Evolutionary conservation across 2,888 invertebrate genomes (phyloP), one percentile per base, ranked within the genome.

Genomic region (Xanthorhoe designata): DNA sequence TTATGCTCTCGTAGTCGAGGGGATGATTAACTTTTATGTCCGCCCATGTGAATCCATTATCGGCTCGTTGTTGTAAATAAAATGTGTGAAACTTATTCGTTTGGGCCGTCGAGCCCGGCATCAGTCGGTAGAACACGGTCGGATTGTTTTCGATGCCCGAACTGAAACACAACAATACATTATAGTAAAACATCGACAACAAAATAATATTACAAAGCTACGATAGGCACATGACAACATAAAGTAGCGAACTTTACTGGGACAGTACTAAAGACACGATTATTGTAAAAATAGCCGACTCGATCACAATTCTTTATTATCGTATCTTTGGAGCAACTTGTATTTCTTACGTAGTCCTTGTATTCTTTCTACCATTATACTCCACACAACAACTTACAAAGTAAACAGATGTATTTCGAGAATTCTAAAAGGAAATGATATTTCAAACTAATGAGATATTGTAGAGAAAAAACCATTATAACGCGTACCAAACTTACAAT

Each of bases 21-120:
- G 98, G 98, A 94, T 98, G 98, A 94, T 98, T 98, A 79, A 98
- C 98, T 94, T 98, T 98, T 89, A 98, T 98, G 87, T 98, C 98
- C 7, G 98, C 98, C 98, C 98, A 98, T 76, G 98, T 98, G 85
- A 97, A 97, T 71, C 98, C 97, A 86, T 98, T 97, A 84, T 98
- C 98, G 75, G 97, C 96, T 83, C 98, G 95, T 94, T 98, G 98
- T 95, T 98, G 98, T 77, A 98, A 95, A 91, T 98, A 98, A 92
- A 98, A 98, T 71, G 98, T 98, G 91, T 98, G 98, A 90, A 96
- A 96, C 92, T 98, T 98, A 94, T 98, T 98, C 78, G 98, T 98
- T 92, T 98, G 98, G 7, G 98, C 98, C 64, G 98, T 98, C 42
- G 98, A 98, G 73, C 98, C 98, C 73, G 98, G 98, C 97, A 98